Percentiles rank a stretch among this genome's conserved stretches.
These are phyloP conservation scores for Colletes collaris DNA, from an alignment of 2,888 invertebrate genomes.

Conservation along the genomic window DNA sequence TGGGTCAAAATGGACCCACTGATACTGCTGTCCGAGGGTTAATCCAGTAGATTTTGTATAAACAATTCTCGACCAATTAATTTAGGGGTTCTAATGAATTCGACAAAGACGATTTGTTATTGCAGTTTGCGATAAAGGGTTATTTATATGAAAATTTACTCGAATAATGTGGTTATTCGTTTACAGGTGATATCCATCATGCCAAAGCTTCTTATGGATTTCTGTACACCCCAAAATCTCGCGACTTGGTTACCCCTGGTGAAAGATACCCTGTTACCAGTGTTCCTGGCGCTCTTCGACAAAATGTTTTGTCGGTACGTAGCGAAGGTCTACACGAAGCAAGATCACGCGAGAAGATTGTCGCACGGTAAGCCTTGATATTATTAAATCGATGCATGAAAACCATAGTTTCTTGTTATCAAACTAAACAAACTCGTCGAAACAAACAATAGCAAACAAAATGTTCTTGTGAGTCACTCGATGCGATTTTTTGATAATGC, in stretches of 20 bases:
- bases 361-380: slow-evolving; percentile 73
- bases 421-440: neutral
- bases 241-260: slow-evolving; percentile 85
- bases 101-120: too few species aligned
- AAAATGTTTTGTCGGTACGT: slow-evolving; percentile 85
- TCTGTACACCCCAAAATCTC: slow-evolving; percentile 84
- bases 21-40: too few species aligned
- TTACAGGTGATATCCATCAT: slow-evolving; percentile 84
- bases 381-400: neutral
- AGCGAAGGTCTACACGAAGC: slow-evolving; percentile 84
- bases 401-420: too few species aligned
- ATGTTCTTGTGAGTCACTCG: too few species aligned
- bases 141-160: too few species aligned
- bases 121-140: too few species aligned
- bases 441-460: too few species aligned
- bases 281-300: slow-evolving; percentile 85
- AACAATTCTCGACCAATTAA: too few species aligned
- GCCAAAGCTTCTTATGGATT: slow-evolving; percentile 83
- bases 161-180: neutral
- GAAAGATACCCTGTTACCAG: slow-evolving; percentile 85
- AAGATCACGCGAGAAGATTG: slow-evolving; percentile 75
- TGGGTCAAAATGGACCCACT: too few species aligned
- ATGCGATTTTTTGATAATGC: too few species aligned
- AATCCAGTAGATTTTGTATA: too few species aligned
- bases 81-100: too few species aligned